Percentiles rank a stretch among this genome's conserved stretches.
phyloP scores from a whole-genome alignment of 2,888 invertebrate species.

The Drosophila ustulata region DNA sequence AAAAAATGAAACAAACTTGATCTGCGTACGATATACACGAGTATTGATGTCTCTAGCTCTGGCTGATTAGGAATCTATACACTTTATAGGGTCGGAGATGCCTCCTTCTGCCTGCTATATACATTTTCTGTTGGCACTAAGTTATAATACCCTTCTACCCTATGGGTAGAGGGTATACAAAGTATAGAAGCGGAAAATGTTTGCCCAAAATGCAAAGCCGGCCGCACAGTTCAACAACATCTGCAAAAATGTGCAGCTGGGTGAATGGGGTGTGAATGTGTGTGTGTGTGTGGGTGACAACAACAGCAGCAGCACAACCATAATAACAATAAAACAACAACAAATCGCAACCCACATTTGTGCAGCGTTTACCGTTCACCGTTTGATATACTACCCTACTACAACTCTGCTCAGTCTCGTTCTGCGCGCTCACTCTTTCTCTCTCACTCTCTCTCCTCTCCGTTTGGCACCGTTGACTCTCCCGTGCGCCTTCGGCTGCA shows the following conservation, averaged over 20 bases:
- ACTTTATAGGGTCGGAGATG: no score
- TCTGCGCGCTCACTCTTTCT: slow-evolving; percentile 15
- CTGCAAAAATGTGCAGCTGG: slow-evolving; percentile 62
- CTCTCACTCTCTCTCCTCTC: slow-evolving; percentile 18
- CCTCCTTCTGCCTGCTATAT: no score
- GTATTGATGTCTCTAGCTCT: no score
- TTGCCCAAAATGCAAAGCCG: slow-evolving; percentile 73
- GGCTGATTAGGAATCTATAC: no score
- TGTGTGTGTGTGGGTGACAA: slow-evolving; percentile 43
- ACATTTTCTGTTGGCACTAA: no score
- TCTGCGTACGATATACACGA: no score
- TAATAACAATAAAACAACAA: slow-evolving; percentile 37
- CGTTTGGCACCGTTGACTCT: slow-evolving; percentile 30
- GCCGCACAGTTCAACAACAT: slow-evolving; percentile 74
- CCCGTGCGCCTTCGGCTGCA: slow-evolving; percentile 61
- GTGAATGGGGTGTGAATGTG: slow-evolving; percentile 32
- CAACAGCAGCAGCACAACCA: slow-evolving; percentile 40
- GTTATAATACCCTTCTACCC: no score
- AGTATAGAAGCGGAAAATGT: slow-evolving; percentile 40
- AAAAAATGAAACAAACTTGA: no score
- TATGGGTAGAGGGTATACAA: not conserved
- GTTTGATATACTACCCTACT: slow-evolving; percentile 76
- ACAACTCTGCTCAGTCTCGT: slow-evolving; percentile 45
- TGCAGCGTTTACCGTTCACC: slow-evolving; percentile 59
- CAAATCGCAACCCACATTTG: slow-evolving; percentile 74